A percentile compares a stretch with the other conserved stretches of the same genome.
Conservation (phyloP, 2,888 invertebrate genomes). For the Conistra vaccinii region DNA sequence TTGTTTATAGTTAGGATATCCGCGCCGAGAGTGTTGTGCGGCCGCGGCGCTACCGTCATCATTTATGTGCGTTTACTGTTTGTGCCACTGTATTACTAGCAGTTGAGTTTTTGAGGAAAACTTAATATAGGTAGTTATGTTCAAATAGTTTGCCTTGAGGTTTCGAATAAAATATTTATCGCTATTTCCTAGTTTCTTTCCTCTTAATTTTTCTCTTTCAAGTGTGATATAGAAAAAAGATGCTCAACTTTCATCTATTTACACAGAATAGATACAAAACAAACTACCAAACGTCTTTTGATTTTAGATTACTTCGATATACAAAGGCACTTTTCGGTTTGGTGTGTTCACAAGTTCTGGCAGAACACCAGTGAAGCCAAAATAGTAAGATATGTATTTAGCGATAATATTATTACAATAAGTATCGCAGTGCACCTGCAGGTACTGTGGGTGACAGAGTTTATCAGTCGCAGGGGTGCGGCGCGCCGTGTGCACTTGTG, state of each 20-base stretch:
- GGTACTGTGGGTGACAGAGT: conserved; percentile 9
- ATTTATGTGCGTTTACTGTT: conserved; percentile 1
- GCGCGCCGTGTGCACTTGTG: not conserved
- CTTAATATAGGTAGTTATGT: too few species aligned
- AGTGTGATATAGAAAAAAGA: not conserved
- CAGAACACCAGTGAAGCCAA: not conserved
- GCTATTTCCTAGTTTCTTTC: not conserved
- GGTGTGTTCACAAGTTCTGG: not conserved
- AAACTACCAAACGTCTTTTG: not conserved
- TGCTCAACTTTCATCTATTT: not conserved
- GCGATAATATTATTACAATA: conserved; percentile 24
- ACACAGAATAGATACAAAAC: not conserved
- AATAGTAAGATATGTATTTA: not conserved
- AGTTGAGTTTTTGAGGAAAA: not conserved
- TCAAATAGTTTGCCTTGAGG: too few species aligned
- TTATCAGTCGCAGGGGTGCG: conserved; percentile 1
- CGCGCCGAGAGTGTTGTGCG: conserved; percentile 27
- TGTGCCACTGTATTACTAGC: not conserved
- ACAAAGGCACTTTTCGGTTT: not conserved
- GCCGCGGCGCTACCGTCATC: conserved; percentile 4
- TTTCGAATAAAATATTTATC: too few species aligned
- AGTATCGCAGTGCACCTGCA: conserved; percentile 7
- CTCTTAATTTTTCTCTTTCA: not conserved
- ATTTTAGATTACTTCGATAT: not conserved
- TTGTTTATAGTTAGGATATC: conserved; percentile 53